Base-by-base conservation (phyloP, 2,888 invertebrate genomes). In the Spodoptera littoralis region DNA sequence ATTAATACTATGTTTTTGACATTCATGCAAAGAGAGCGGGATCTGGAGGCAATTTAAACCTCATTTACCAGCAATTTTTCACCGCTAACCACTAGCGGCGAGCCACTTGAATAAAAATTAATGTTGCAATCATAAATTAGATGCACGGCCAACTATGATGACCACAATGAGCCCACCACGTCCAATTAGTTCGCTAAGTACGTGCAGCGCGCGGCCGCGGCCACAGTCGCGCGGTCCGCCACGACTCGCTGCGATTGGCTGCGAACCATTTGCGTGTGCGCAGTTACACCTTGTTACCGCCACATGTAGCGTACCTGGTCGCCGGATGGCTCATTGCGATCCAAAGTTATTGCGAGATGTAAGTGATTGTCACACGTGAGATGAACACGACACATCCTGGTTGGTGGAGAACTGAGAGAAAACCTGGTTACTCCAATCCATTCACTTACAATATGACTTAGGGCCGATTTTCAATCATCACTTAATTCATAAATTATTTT, bases 241-340 rank as follows among this genome's bases (percentile, higher is more conserved):
- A 58, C 70, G 76, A 70, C 53, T 65, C 75, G 79, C 77, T 71
- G 76, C 83, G 83, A 80, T 74, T 78, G 80, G 81, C 66, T 79
- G 82, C 85, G 80, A 79, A 80, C 82, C 85, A 84, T 84, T 83
- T 79, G 75, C 71, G 53, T 76, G 70, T 55, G 73, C 74, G 66
- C 78, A 82, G 86, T 75, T 79, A 85, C 89, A 88, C 83, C 88
- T 88, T 82, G 88, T 89, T 88, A 84, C 84, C 68, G 73, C 78
- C 77, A 81, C 80, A 85, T 87, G 85, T 83, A 70, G 77, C 86
- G 85, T 83, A 82, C 79, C 85, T 82, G 73, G 57, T 36, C 65
- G 71, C 71, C 61, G 54, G 71, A 75, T 76, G 76, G 67, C 68
- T 79, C 80, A 72, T 80, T 70, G 75, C 72, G 56, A 67, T 45